Percentiles rank a stretch among this genome's conserved stretches.
Evolutionary conservation across 2,113 vertebrate genomes (phyloP).

Genomic region (Plotosus lineatus): DNA sequence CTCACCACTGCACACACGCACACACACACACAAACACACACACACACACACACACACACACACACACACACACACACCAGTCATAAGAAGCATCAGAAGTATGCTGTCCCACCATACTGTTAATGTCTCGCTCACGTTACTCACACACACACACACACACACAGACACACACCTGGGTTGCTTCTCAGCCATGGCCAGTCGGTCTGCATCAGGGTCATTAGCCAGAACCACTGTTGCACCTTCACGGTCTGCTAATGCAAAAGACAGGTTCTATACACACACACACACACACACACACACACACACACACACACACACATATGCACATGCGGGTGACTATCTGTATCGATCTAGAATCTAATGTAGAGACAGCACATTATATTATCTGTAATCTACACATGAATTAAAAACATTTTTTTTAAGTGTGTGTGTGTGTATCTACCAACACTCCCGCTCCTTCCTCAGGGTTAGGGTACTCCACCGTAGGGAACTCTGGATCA

Average conservation of each 20-base stretch:
- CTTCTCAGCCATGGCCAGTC: conserved; percentile 91
- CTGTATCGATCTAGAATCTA: too few relatives aligned
- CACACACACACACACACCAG: conserved; percentile 67
- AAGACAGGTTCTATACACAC: conserved; percentile 85
- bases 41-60: background rate
- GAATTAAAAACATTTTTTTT: too few relatives aligned
- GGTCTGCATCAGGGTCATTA: conserved; percentile 96
- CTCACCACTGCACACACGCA: conserved; percentile 73
- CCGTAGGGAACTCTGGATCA: conserved; percentile 92
- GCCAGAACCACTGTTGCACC: conserved; percentile 87
- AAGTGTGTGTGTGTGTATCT: conserved; percentile 40
- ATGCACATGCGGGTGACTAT: too few relatives aligned
- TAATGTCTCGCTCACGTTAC: background rate
- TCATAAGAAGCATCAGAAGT: too few relatives aligned
- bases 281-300: conserved; percentile 42
- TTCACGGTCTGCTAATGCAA: conserved; percentile 86
- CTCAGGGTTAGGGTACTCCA: conserved; percentile 96
- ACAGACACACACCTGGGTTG: conserved; percentile 78
- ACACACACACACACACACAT: conserved; percentile 37
- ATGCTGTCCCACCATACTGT: too few relatives aligned
- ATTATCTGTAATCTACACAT: too few relatives aligned
- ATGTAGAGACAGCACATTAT: too few relatives aligned
- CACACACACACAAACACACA: background rate
- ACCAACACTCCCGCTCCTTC: conserved; percentile 96
- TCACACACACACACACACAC: background rate